phyloP scores from a whole-genome alignment of 37 sponge, comb jelly and placozoan genomes.

The Haliclona indistincta region DNA sequence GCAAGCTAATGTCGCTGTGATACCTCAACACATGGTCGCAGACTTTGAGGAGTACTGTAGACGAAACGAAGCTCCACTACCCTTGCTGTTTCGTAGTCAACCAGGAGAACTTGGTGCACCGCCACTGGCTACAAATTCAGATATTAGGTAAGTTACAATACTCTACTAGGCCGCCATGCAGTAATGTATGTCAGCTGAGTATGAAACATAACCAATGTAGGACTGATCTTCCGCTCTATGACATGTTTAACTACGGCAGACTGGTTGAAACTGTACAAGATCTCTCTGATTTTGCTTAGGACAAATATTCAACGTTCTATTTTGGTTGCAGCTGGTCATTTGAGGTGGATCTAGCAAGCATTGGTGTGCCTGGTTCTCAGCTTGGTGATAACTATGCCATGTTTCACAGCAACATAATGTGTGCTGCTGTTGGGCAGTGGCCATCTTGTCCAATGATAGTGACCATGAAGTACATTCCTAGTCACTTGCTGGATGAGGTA shows the following conservation, averaged over 20 bases:
- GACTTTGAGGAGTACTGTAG: conserved; percentile 79
- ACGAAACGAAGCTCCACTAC: conserved; percentile 60
- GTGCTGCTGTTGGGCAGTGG: conserved; percentile 32
- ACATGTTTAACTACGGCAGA: conserved; percentile 45
- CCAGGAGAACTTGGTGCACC: conserved; percentile 76
- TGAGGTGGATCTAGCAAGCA: conserved; percentile 50
- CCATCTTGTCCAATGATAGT: conserved; percentile 43
- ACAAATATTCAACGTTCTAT: conserved; percentile 79
- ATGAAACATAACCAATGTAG: conserved; percentile 9
- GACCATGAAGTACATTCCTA: conserved; percentile 70
- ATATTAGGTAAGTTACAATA: conserved; percentile 66
- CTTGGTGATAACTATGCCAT: conserved; percentile 44
- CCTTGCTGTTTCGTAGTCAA: conserved; percentile 65
- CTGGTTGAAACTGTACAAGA: conserved; percentile 36
- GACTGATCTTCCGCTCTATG: conserved; percentile 74
- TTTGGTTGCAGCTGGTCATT: conserved; percentile 91
- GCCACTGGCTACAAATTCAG: conserved; percentile 66
- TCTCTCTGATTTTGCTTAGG: conserved; percentile 64
- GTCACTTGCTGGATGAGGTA: conserved; percentile 27
- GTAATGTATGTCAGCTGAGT: too few species aligned
- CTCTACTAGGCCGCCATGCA: too few species aligned
- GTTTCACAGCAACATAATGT: conserved; percentile 64
- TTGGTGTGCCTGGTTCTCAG: conserved; percentile 57
- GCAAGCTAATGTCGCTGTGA: conserved; percentile 72
- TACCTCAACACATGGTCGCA: conserved; percentile 58